phyloP scores from a whole-genome alignment of 92 coral and sea anemone species.

The Anthopleura xanthogrammica region DNA sequence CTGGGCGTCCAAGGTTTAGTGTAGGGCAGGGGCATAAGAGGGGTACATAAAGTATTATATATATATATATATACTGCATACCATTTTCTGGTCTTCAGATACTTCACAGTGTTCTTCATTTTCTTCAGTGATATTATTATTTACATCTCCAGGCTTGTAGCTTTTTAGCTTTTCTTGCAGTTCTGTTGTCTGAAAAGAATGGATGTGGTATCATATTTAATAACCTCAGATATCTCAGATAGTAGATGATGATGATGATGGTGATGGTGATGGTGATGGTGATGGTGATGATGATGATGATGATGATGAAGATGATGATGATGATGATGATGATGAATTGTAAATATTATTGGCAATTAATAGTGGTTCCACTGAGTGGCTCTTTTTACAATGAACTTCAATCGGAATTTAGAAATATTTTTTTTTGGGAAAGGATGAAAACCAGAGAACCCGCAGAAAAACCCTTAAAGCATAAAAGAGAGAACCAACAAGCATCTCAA shows the following conservation, averaged over 20 bases:
- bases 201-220: neutral
- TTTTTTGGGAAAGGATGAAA: neutral
- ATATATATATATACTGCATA: neutral
- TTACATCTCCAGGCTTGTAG: neutral
- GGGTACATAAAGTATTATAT: too few species aligned
- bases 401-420: too few species aligned
- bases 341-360: too few species aligned
- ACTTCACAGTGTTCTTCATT: neutral
- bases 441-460: too few species aligned
- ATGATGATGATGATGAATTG: too few species aligned
- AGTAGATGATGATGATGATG: neutral
- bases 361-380: too few species aligned
- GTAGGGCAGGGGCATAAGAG: too few species aligned
- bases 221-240: neutral
- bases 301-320: too few species aligned
- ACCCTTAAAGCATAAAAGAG: neutral
- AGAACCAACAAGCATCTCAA: neutral
- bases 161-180: conserved; percentile 15
- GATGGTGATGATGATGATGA: too few species aligned
- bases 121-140: neutral
- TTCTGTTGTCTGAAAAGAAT: conserved; percentile 13
- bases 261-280: too few species aligned
- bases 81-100: neutral
- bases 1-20: too few species aligned
- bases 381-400: too few species aligned